phyloP scores from a whole-genome alignment of 2,888 invertebrate species.

The Prenolepis imparis region DNA sequence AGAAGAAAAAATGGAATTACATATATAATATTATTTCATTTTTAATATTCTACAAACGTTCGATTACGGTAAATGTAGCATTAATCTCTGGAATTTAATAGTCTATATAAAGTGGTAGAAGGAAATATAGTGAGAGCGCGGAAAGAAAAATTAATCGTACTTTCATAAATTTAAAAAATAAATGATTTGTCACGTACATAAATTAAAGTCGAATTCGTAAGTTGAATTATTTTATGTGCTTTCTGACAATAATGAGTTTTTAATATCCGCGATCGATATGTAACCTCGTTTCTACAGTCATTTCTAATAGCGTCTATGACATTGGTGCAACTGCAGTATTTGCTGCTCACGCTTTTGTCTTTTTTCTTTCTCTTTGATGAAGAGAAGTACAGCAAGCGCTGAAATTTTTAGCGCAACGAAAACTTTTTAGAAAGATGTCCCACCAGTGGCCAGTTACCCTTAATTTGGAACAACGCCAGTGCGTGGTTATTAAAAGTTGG shows the following conservation, averaged over 20 bases:
- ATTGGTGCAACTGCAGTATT: neutral
- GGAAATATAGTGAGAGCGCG: neutral
- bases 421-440: conserved; percentile 65
- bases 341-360: neutral
- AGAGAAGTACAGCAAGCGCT: conserved; percentile 37
- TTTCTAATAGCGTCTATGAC: neutral
- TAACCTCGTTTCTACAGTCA: neutral
- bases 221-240: neutral
- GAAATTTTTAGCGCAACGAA: conserved; percentile 49
- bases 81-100: conserved; percentile 12
- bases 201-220: neutral
- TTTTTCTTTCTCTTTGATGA: neutral
- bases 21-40: neutral
- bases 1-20: neutral
- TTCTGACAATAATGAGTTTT: conserved; percentile 7
- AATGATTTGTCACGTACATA: too few species aligned
- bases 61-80: neutral
- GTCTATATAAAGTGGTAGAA: neutral
- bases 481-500: conserved; percentile 70
- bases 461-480: conserved; percentile 76
- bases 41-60: conserved; percentile 4
- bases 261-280: neutral
- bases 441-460: conserved; percentile 65
- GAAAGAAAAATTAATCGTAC: neutral
- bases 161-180: too few species aligned